Evolutionary conservation across 2,113 vertebrate species (phyloP).

Genomic region (Cephalopholis sonnerati): DNA sequence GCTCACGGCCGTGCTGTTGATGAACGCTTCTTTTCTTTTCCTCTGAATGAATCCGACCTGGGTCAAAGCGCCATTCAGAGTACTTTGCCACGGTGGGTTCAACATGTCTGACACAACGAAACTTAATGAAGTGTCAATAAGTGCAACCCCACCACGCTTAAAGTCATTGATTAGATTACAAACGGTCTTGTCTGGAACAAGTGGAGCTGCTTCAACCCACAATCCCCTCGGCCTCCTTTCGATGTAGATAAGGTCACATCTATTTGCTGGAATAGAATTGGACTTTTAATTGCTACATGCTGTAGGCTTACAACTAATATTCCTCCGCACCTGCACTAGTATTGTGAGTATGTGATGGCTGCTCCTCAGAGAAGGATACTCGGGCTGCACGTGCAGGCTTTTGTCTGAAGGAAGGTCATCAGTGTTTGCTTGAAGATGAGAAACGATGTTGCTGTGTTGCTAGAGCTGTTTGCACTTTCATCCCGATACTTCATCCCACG

Average conservation of each 20-base stretch:
- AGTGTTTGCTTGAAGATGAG: constrained; percentile 26
- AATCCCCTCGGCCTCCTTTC: constrained; percentile 37
- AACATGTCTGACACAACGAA: constrained; percentile 49
- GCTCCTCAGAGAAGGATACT: constrained; percentile 23
- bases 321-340: constrained; percentile 53
- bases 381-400: constrained; percentile 30
- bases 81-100: constrained; percentile 44
- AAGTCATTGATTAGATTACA: constrained; percentile 63
- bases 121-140: constrained; percentile 57
- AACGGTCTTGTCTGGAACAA: constrained; percentile 52
- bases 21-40: constrained; percentile 36
- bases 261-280: constrained; percentile 58
- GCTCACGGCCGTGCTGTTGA: constrained; percentile 27
- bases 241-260: constrained; percentile 52
- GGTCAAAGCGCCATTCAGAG: constrained; percentile 38
- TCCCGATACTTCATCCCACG: constrained; percentile 24
- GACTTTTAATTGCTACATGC: constrained; percentile 59
- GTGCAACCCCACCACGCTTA: constrained; percentile 47
- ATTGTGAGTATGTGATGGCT: constrained; percentile 37
- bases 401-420: constrained; percentile 10
- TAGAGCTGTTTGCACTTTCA: constrained; percentile 62
- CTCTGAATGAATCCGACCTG: constrained; percentile 32
- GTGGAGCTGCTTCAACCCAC: constrained; percentile 40
- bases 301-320: constrained; percentile 48
- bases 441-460: constrained; percentile 30